Evolutionary conservation across 2,797 vertebrate species (phyloP).

Genomic region (Gila robusta): DNA sequence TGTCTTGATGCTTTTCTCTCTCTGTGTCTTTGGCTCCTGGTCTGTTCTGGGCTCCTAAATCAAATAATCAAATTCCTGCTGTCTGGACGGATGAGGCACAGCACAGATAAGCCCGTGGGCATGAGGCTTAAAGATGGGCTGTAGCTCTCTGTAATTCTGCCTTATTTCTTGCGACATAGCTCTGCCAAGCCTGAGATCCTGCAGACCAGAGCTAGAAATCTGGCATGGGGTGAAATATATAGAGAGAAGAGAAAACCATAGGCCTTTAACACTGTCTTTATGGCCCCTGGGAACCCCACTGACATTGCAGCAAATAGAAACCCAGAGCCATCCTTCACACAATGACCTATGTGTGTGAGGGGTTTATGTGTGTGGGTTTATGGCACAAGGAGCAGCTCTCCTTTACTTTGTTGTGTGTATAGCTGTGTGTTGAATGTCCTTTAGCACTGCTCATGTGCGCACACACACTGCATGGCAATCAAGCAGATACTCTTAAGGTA

Average conservation of each 20-base stretch:
- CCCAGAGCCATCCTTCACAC: conserved; percentile 18
- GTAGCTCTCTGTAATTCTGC: conserved; percentile 30
- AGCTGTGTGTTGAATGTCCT: not conserved
- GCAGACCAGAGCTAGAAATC: not conserved
- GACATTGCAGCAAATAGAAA: conserved; percentile 49
- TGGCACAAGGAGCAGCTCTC: not conserved
- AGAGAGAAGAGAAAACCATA: conserved; percentile 3
- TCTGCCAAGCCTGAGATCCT: not conserved
- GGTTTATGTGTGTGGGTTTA: not conserved
- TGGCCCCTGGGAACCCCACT: conserved; percentile 31
- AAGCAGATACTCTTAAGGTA: not conserved
- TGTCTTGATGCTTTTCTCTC: conserved; percentile 56
- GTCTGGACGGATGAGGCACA: conserved; percentile 29
- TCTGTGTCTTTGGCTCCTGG: conserved; percentile 3
- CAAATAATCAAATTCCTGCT: conserved; percentile 44
- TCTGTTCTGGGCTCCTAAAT: conserved; percentile 29
- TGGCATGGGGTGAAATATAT: conserved; percentile 30
- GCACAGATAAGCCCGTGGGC: conserved; percentile 28
- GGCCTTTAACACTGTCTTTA: conserved; percentile 37
- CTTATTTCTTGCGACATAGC: not conserved
- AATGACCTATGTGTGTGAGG: conserved; percentile 3
- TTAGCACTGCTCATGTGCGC: not conserved
- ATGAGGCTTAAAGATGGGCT: conserved; percentile 23
- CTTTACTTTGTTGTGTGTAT: conserved; percentile 6
- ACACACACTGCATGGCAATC: not conserved